Percentiles rank a stretch among this genome's conserved stretches.
These are phyloP conservation scores for Otolemur garnettii DNA, from an alignment of 2,113 vertebrate species.

Conservation along the genomic window DNA sequence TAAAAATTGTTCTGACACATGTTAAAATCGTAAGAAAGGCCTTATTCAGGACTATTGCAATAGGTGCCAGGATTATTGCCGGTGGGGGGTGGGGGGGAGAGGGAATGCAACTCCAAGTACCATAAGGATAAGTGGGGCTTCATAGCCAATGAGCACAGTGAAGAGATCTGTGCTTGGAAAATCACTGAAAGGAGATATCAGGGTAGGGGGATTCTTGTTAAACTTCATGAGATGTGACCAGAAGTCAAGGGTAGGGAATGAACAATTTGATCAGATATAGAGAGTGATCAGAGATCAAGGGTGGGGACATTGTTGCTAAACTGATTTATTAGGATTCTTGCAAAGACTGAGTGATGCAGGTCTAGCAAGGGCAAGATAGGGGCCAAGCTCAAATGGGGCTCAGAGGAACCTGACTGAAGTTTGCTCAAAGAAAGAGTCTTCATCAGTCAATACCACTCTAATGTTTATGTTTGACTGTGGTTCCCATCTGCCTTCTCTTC, in stretches of 20 bases:
- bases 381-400: background rate
- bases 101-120: background rate
- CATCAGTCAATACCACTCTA: background rate
- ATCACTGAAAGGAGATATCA: background rate
- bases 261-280: background rate
- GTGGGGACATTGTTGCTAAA: background rate
- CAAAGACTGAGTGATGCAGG: background rate
- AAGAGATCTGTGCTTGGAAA: too few species aligned
- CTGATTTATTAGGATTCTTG: background rate
- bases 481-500: background rate
- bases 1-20: background rate
- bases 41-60: background rate
- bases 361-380: background rate
- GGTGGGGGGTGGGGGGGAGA: too few species aligned
- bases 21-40: background rate
- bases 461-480: accelerated
- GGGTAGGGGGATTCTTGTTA: background rate
- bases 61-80: too few species aligned
- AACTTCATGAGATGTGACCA: background rate
- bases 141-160: background rate
- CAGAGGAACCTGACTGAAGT: background rate
- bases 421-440: background rate
- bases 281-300: background rate
- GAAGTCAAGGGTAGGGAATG: background rate
- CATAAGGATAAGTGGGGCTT: background rate